Percentiles rank a stretch among this genome's conserved stretches.
These are phyloP conservation scores for Carduelis carduelis DNA, from an alignment of 2,797 vertebrate species.

Conservation along the genomic window DNA sequence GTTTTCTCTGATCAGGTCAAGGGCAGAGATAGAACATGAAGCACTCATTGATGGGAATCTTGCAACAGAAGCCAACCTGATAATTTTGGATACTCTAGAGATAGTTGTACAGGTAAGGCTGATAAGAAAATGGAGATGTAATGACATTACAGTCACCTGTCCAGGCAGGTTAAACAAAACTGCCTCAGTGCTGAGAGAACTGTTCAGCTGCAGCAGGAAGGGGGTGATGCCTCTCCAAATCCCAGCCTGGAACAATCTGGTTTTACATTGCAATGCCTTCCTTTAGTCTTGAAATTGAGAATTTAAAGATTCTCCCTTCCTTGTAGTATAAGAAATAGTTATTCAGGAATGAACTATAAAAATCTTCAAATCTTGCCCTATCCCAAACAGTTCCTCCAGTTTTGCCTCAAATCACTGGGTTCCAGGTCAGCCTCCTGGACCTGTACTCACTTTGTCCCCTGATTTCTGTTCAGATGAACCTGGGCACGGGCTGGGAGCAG, in stretches of 20 bases:
- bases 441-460: neutral
- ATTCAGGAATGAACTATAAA: neutral
- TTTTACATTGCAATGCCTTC: neutral
- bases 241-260: neutral
- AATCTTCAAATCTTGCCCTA: neutral
- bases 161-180: neutral
- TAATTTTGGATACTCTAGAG: slow-evolving; percentile 95
- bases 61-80: slow-evolving; percentile 95
- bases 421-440: neutral
- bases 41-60: slow-evolving; percentile 97
- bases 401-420: neutral
- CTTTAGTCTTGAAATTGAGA: neutral
- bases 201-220: neutral
- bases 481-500: neutral
- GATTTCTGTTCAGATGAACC: neutral
- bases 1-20: slow-evolving; percentile 79
- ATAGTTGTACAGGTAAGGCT: slow-evolving; percentile 94
- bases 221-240: neutral
- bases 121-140: neutral
- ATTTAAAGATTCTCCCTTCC: neutral
- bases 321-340: neutral
- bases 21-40: slow-evolving; percentile 97
- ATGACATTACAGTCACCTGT: neutral
- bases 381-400: neutral
- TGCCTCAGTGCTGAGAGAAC: neutral